A percentile compares a stretch with the other conserved stretches of the same genome.
These are phyloP conservation scores for Cossypha niveicapilla DNA, from an alignment of 2,797 vertebrate species.

Conservation along the genomic window DNA sequence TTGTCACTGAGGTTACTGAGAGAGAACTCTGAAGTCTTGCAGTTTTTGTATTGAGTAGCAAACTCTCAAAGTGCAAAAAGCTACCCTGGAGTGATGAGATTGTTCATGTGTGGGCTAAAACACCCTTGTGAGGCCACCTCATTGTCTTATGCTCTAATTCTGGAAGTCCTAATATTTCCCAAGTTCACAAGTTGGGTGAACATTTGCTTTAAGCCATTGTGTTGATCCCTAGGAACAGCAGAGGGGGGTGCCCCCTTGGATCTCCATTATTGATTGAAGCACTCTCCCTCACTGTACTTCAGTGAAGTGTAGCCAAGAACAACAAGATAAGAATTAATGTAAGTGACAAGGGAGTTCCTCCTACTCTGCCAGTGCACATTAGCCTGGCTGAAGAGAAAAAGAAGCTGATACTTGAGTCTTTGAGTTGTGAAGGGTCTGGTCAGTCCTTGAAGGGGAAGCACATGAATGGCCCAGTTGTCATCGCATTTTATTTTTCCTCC, in stretches of 20 bases:
- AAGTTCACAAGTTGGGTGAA: neutral
- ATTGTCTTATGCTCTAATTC: neutral
- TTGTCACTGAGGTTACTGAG: neutral
- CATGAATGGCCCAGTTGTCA: conserved; percentile 67
- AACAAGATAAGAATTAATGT: conserved; percentile 56
- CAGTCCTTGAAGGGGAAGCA: conserved; percentile 62
- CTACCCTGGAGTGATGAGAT: neutral
- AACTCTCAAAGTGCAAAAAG: neutral
- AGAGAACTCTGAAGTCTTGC: neutral
- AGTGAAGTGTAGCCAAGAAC: conserved; percentile 52
- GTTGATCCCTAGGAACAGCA: neutral
- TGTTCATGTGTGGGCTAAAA: neutral
- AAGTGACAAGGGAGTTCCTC: conserved; percentile 54
- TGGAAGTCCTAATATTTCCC: neutral
- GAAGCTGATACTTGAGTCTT: conserved; percentile 49
- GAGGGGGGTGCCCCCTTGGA: neutral
- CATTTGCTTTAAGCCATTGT: neutral
- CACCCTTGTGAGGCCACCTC: neutral
- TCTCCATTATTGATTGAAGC: conserved; percentile 20
- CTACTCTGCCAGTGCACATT: neutral
- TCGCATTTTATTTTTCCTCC: conserved; percentile 71
- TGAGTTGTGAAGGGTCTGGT: conserved; percentile 25
- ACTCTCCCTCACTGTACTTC: conserved; percentile 44
- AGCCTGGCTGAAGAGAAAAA: conserved; percentile 57
- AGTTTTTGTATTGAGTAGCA: neutral